Evolutionary conservation across 2,888 invertebrate genomes (phyloP).

Genomic region (Antheraea assamensis): DNA sequence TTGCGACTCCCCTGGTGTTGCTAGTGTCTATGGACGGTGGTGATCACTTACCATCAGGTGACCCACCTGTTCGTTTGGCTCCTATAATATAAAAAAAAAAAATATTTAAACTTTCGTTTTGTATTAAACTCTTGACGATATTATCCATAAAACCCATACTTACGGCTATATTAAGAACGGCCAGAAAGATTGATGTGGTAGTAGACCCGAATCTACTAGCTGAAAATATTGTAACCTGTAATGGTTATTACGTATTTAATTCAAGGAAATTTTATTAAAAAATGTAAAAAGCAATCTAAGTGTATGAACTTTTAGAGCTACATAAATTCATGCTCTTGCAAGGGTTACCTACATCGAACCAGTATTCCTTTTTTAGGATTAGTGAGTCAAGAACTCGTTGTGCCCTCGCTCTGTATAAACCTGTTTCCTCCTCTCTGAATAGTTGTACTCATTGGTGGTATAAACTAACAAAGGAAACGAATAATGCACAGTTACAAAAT

Average conservation of each 20-base stretch:
- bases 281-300: background rate
- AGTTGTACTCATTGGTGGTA: background rate
- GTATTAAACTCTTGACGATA: too few relatives aligned
- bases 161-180: too few relatives aligned
- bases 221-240: too few relatives aligned
- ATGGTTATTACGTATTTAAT: background rate
- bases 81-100: too few relatives aligned
- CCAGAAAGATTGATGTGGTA: too few relatives aligned
- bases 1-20: too few relatives aligned
- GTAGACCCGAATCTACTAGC: too few relatives aligned
- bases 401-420: conserved; percentile 11
- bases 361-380: conserved; percentile 11
- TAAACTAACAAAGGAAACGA: conserved; percentile 9
- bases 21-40: too few relatives aligned
- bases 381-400: conserved; percentile 11
- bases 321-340: background rate
- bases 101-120: too few relatives aligned
- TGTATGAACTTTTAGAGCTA: background rate
- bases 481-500: conserved; percentile 23
- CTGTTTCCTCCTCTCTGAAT: conserved; percentile 13
- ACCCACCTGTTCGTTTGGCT: too few relatives aligned
- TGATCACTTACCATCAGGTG: too few relatives aligned
- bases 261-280: background rate
- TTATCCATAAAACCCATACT: too few relatives aligned
- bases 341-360: background rate